Base-by-base conservation (phyloP, 2,113 vertebrate genomes). In the Peucedramus taeniatus region DNA sequence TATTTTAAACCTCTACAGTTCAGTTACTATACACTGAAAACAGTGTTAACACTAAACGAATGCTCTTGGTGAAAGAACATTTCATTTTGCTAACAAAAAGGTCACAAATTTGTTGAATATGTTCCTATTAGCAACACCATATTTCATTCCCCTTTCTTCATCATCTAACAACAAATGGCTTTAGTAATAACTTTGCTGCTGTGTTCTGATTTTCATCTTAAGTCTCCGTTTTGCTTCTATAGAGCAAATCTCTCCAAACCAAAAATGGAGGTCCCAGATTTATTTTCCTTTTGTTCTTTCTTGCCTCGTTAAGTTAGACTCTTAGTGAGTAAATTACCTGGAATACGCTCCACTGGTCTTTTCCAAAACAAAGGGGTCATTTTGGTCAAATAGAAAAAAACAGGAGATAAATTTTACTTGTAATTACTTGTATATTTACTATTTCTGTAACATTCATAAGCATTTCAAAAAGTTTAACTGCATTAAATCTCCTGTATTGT, bases 271-370 rank as follows among this genome's bases (percentile, higher is more conserved):
- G 12, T 56, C 45, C 23, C n/a, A 42, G 40, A 10, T 83, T 35
- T 23, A 26, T 69, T 90, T 92, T 79, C 35, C n/a, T 44, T 76
- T 65, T 74, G 6, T 40, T 61, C 50, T 80, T 82, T 87, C 39
- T 85, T 75, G 15, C 18, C 17, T 81, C 37, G 0, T 49, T 79
- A 64, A 79, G 15, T 77, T 63, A 83, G 81, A 83, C 11, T 59
- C 42, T 65, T 35, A 45, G 10, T 37, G 15, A 59, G 9, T 66
- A 87, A 87, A 83, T 59, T 54, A 68, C 26, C 16, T 54, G 92
- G 40, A 75, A 70, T 31, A 71, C 0, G 0, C 20, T 74, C 9
- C 18, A 54, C 24, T 35, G 60, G 20, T 3, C 17, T 91, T 75
- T 91, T 75, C 28, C 33, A 84, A 92, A 76, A 40, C 10, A 87